phyloP scores from a whole-genome alignment of 35 echinoderm and acorn worm species.

The Hemicentrotus pulcherrimus region DNA sequence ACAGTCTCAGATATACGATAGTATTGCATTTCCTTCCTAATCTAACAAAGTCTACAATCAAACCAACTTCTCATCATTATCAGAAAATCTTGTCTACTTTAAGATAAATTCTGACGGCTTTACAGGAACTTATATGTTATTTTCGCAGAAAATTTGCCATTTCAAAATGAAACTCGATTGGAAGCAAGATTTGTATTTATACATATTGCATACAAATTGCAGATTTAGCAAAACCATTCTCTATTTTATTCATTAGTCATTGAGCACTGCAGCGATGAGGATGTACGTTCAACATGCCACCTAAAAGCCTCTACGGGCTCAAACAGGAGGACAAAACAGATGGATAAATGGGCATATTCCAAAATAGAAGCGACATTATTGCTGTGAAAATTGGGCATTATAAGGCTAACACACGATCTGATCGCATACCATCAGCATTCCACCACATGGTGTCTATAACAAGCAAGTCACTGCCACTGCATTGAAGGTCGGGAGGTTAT shows the following conservation, averaged over 20 bases:
- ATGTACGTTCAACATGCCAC: background rate
- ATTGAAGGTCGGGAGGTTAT: background rate
- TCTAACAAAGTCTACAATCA: no score
- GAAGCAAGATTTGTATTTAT: background rate
- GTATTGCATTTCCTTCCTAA: no score
- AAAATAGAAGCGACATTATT: slow-evolving; percentile 13
- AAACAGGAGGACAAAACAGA: background rate
- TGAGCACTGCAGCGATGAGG: background rate
- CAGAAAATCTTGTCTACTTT: no score
- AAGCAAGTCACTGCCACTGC: background rate
- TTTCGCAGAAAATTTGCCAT: no score
- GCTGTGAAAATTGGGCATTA: slow-evolving; percentile 17
- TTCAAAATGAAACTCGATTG: no score
- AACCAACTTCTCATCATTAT: no score
- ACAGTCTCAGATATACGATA: no score
- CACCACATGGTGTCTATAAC: background rate
- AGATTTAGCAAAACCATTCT: background rate
- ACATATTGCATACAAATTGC: background rate
- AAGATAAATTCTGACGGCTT: no score
- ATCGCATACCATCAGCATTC: background rate
- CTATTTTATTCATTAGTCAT: background rate
- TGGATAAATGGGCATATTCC: background rate
- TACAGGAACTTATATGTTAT: no score
- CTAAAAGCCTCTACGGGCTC: background rate
- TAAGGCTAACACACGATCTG: background rate